Base-by-base conservation (phyloP, 2,888 invertebrate genomes). In the Eupithecia tripunctaria region DNA sequence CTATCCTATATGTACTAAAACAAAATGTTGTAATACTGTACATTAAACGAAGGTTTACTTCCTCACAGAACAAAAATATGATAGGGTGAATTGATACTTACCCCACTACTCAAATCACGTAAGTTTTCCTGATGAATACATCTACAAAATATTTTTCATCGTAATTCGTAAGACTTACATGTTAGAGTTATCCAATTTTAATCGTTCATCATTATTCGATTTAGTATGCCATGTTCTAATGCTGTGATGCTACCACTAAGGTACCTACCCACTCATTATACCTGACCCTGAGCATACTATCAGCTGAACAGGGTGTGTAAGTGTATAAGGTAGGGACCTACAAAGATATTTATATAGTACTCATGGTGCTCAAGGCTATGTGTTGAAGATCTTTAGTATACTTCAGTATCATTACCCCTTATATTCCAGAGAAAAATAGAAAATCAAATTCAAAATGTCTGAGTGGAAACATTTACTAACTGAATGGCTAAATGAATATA, bases 401-500 rank as follows among this genome's bases (percentile, higher is more conserved):
- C 3, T 5, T 51, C 2, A 51, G 12, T 32, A 36, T 6, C n/a
- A 21, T 5, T 38, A n/a, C n/a, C n/a, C n/a, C 10, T 32, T 32
- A 18, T 36, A 38, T 69, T 74, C 4, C 71, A 75, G 70, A 15
- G 62, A 66, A 62, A 60, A 70, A 65, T 25, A 43, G 27, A 59
- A 56, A 51, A 65, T 15, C 18, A 62, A 14, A 68, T 59, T 15
- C 47, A 79, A 75, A 80, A 94, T 94, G 94, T 86, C 90, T 68
- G 94, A 94, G 82, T 91, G 91, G 89, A 92, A 90, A 79, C 92
- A 95, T 81, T 95, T 98, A 92, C 96, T 98, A 81, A 95, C 95
- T 81, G 98, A 98, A 89, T 98, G 98, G 98, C 92, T 98, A 81
- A 95, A 96, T 81, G 98, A 98, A 86, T 98, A 96, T 92, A 96